A percentile compares a stretch with the other conserved stretches of the same genome.
phyloP scores from a whole-genome alignment of 2,888 invertebrate genomes.

The Xanthia icteritia region DNA sequence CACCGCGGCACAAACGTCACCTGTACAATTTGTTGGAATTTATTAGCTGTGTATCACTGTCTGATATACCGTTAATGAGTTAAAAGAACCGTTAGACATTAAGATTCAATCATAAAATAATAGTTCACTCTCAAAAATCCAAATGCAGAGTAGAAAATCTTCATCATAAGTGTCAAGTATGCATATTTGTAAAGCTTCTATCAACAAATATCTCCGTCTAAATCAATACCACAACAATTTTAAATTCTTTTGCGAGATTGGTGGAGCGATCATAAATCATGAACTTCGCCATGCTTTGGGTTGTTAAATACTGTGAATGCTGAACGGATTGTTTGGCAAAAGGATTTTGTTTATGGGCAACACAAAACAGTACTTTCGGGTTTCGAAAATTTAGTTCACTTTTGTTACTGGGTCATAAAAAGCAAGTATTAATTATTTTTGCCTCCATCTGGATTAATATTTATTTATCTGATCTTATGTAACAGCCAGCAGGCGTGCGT shows the following conservation, averaged over 20 bases:
- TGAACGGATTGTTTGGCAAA: conserved; percentile 66
- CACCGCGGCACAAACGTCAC: conserved; percentile 54
- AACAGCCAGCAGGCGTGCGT: conserved; percentile 38
- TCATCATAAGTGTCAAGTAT: conserved; percentile 29
- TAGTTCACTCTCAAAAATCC: background rate
- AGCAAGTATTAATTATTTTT: conserved; percentile 29
- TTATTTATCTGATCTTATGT: conserved; percentile 48
- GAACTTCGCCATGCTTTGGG: conserved; percentile 64
- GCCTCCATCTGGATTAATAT: conserved; percentile 36
- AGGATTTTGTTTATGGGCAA: conserved; percentile 66
- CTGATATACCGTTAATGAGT: conserved; percentile 17
- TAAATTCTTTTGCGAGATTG: conserved; percentile 65
- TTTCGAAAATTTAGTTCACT: conserved; percentile 44
- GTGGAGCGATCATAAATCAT: conserved; percentile 69
- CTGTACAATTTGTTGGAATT: conserved; percentile 52
- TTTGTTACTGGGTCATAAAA: conserved; percentile 48
- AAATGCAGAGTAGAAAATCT: conserved; percentile 11
- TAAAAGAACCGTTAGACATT: conserved; percentile 11
- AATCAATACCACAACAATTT: conserved; percentile 61
- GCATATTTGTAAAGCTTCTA: conserved; percentile 38
- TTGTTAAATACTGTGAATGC: conserved; percentile 66
- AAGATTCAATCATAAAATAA: conserved; percentile 5
- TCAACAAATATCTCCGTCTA: conserved; percentile 51
- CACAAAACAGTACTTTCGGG: conserved; percentile 55
- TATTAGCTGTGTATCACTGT: conserved; percentile 41